A percentile compares a stretch with the other conserved stretches of the same genome.
phyloP scores from a whole-genome alignment of 2,113 vertebrate species.

The Carlito syrichta region DNA sequence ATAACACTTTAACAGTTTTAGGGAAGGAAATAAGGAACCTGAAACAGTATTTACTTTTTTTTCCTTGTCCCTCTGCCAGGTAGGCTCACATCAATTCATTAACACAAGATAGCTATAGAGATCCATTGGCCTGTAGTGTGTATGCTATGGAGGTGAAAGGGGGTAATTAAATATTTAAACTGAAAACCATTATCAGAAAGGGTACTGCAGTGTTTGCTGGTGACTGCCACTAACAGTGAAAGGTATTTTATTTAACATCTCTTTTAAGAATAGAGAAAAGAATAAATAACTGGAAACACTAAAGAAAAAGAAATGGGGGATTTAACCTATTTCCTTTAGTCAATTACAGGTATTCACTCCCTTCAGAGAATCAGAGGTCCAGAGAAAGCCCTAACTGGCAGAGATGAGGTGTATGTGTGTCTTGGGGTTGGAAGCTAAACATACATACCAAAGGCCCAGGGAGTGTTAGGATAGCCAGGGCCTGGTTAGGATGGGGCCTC shows the following conservation, averaged over 20 bases:
- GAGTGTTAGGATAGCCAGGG: no score
- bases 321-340: not conserved
- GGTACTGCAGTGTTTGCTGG: not conserved
- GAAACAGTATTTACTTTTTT: not conserved
- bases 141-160: not conserved
- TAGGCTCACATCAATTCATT: not conserved
- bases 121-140: not conserved
- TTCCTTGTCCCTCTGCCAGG: not conserved
- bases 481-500: accelerated
- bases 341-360: not conserved
- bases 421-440: not conserved
- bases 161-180: not conserved
- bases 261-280: not conserved
- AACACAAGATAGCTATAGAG: not conserved
- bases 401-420: not conserved
- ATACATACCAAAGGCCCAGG: not conserved
- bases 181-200: not conserved
- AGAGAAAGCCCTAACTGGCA: accelerated
- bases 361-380: not conserved
- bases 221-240: not conserved
- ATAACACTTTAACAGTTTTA: not conserved
- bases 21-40: not conserved
- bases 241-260: not conserved
- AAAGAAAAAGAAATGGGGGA: not conserved
- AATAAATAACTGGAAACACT: not conserved